Evolutionary conservation across 2,888 invertebrate species (phyloP).

Genomic region (Hyles lineata): DNA sequence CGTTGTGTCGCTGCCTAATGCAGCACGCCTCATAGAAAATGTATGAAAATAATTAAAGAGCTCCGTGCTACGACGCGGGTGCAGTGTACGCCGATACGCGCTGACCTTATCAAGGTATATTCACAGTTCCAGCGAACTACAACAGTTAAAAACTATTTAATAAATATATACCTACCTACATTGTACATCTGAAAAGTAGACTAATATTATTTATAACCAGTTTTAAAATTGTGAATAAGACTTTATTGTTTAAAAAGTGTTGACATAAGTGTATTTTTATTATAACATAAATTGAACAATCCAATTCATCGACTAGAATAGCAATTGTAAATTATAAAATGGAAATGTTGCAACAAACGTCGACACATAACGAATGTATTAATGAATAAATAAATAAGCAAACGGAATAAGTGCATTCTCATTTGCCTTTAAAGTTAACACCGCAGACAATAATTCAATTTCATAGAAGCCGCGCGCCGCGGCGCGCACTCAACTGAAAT

Average conservation of each 20-base stretch:
- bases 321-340: slow-evolving; percentile 14
- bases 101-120: background rate
- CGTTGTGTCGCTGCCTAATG: background rate
- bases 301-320: background rate
- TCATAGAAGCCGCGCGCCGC: slow-evolving; percentile 22
- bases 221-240: too few species aligned
- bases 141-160: too few species aligned
- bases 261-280: too few species aligned
- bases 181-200: too few species aligned
- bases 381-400: slow-evolving; percentile 37
- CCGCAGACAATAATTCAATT: slow-evolving; percentile 31
- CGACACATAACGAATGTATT: slow-evolving; percentile 14
- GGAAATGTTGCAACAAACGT: slow-evolving; percentile 17
- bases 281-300: background rate
- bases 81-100: background rate
- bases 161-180: too few species aligned
- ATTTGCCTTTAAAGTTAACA: slow-evolving; percentile 38
- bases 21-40: slow-evolving; percentile 6
- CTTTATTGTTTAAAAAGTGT: too few species aligned
- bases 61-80: background rate
- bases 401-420: slow-evolving; percentile 35
- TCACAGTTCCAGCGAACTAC: background rate
- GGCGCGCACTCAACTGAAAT: slow-evolving; percentile 32
- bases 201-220: too few species aligned
- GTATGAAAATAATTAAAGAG: slow-evolving; percentile 1